Conservation (phyloP, 2,888 invertebrate genomes). For the Erebia aethiops region DNA sequence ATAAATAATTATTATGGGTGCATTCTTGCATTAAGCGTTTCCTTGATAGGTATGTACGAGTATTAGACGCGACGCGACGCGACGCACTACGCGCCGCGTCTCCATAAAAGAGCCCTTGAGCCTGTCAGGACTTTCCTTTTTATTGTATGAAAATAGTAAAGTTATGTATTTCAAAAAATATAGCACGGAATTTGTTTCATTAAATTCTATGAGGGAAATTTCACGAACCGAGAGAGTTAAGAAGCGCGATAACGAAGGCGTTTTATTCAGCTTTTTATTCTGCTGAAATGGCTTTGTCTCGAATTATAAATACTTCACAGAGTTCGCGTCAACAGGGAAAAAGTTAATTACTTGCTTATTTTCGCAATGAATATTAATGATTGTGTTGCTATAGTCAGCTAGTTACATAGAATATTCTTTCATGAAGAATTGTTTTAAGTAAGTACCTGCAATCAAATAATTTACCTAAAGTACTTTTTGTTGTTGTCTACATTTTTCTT, state of each 20-base stretch:
- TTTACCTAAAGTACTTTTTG: too few species aligned
- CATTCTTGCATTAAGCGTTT: too few species aligned
- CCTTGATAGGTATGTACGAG: too few species aligned
- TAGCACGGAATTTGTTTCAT: conserved; percentile 16
- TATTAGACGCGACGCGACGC: too few species aligned
- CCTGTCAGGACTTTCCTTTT: too few species aligned
- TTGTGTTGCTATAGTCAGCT: neutral
- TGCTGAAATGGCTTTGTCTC: conserved; percentile 26
- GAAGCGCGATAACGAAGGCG: conserved; percentile 26
- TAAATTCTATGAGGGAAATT: conserved; percentile 19
- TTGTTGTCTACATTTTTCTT: too few species aligned
- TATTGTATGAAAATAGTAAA: too few species aligned
- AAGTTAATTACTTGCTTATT: conserved; percentile 29
- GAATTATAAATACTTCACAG: conserved; percentile 31
- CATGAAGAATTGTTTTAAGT: too few species aligned
- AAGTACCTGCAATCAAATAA: too few species aligned
- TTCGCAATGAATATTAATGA: conserved; percentile 19
- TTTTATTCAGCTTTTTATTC: conserved; percentile 25
- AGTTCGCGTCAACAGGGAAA: conserved; percentile 24
- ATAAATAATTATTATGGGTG: too few species aligned
- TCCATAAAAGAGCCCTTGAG: too few species aligned
- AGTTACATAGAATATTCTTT: neutral
- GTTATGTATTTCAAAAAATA: neutral
- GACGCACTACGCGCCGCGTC: too few species aligned
- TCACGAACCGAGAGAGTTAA: conserved; percentile 23